These are phyloP conservation scores for Caenorhabditis remanei DNA, from an alignment of 1,140 invertebrate genomes.

Conservation along the genomic window DNA sequence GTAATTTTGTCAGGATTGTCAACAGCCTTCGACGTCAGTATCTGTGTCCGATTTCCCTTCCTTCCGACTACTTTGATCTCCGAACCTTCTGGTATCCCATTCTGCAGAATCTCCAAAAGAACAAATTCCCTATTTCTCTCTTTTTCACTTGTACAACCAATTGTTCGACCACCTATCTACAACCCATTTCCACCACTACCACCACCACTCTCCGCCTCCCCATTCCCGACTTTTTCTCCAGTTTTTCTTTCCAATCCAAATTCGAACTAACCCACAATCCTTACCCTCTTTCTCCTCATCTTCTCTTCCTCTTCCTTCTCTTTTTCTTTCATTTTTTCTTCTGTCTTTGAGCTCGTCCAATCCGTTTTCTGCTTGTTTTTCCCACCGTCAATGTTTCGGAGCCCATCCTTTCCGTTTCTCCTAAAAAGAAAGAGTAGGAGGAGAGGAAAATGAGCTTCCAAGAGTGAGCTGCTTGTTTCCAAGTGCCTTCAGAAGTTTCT, in stretches of 20 bases:
- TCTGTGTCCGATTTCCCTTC: background rate
- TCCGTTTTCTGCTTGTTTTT: slow-evolving; percentile 38
- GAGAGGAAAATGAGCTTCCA: slow-evolving; percentile 15
- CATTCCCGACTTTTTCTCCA: background rate
- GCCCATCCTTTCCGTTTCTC: background rate
- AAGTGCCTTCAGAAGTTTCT: background rate
- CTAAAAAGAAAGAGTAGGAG: background rate
- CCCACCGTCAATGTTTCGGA: slow-evolving; percentile 53
- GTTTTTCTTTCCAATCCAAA: background rate
- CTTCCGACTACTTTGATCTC: background rate
- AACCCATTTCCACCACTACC: background rate
- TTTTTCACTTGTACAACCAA: background rate
- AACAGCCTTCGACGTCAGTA: too few relatives aligned
- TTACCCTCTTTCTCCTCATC: background rate
- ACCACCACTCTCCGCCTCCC: background rate
- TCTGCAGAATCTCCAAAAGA: too few relatives aligned
- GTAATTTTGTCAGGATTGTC: too few relatives aligned
- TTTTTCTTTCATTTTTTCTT: background rate
- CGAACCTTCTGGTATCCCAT: background rate
- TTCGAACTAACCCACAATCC: slow-evolving; percentile 27
- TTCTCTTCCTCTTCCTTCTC: background rate
- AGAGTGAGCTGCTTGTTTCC: background rate
- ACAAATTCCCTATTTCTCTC: background rate
- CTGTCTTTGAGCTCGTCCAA: slow-evolving; percentile 25
- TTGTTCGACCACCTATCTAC: background rate